phyloP scores from a whole-genome alignment of 2,888 invertebrate genomes.

The Biston stratarius region DNA sequence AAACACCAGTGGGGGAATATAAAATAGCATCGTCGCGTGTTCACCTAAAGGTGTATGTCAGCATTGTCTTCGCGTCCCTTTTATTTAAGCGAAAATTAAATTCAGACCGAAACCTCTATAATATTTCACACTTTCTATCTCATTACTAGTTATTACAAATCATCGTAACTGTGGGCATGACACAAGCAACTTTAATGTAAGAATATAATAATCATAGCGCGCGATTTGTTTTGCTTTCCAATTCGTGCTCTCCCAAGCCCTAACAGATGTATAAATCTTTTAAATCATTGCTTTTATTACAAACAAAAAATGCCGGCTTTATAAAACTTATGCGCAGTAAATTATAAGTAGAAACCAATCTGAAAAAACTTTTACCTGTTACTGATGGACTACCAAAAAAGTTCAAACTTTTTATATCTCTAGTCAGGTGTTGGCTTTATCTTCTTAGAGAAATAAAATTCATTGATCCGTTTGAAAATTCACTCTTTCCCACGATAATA shows the following conservation, averaged over 20 bases:
- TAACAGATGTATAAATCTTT: constrained; percentile 52
- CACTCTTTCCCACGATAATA: constrained; percentile 72
- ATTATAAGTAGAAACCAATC: constrained; percentile 19
- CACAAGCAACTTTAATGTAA: constrained; percentile 16
- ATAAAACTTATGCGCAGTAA: constrained; percentile 16
- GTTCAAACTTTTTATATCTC: constrained; percentile 53
- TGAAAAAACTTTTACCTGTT: constrained; percentile 72
- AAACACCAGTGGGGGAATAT: constrained; percentile 64
- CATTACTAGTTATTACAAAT: neutral
- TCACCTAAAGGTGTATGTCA: constrained; percentile 56
- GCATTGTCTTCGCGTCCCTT: constrained; percentile 8
- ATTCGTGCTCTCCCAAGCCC: constrained; percentile 44
- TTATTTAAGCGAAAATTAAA: neutral
- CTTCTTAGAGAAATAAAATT: constrained; percentile 50
- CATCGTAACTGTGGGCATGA: constrained; percentile 19
- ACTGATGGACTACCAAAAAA: constrained; percentile 66
- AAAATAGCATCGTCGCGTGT: constrained; percentile 62
- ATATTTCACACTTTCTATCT: neutral
- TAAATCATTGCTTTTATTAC: constrained; percentile 28
- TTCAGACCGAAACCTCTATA: neutral
- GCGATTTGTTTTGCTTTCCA: constrained; percentile 54
- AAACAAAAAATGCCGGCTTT: constrained; percentile 17
- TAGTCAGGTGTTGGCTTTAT: constrained; percentile 75
- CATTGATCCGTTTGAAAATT: constrained; percentile 58
- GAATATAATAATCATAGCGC: constrained; percentile 42